Conservation (phyloP, 1,140 invertebrate species). For the Drosophila serrata region DNA sequence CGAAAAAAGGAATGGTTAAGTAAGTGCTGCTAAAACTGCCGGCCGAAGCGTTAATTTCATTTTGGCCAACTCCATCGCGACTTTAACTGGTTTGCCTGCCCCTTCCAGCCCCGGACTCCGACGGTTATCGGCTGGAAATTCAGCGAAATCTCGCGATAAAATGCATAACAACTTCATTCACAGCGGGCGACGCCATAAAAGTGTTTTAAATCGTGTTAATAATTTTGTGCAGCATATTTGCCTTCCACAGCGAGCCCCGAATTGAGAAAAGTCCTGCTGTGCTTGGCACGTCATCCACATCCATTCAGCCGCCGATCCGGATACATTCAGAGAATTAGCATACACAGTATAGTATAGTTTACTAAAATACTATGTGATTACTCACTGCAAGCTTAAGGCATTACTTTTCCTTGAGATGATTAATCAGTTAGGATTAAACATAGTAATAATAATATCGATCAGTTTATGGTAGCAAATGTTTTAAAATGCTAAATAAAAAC, state of each 20-base stretch:
- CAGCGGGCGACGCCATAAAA: constrained; percentile 84
- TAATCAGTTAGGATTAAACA: too few relatives aligned
- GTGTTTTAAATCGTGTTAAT: constrained; percentile 85
- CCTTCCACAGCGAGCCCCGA: constrained; percentile 59
- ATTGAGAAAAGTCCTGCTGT: constrained; percentile 80
- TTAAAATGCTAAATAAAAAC: too few relatives aligned
- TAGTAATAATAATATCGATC: too few relatives aligned
- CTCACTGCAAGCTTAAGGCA: background rate
- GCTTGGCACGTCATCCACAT: constrained; percentile 72
- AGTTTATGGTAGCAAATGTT: too few relatives aligned
- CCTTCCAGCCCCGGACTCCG: background rate
- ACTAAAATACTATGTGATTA: background rate
- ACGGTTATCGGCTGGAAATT: constrained; percentile 42
- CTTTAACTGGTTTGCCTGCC: constrained; percentile 44
- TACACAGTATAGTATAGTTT: background rate
- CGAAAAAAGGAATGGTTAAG: constrained; percentile 51
- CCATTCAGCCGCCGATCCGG: constrained; percentile 22
- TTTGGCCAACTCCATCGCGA: constrained; percentile 30
- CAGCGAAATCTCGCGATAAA: constrained; percentile 81
- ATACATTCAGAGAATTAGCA: constrained; percentile 26
- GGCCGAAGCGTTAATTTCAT: constrained; percentile 79
- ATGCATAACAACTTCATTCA: constrained; percentile 85
- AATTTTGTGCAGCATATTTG: constrained; percentile 80
- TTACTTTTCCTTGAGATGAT: background rate
- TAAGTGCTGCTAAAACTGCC: constrained; percentile 78